Base-by-base conservation (phyloP, 2,888 invertebrate species). In the Leucoptera coffeella region DNA sequence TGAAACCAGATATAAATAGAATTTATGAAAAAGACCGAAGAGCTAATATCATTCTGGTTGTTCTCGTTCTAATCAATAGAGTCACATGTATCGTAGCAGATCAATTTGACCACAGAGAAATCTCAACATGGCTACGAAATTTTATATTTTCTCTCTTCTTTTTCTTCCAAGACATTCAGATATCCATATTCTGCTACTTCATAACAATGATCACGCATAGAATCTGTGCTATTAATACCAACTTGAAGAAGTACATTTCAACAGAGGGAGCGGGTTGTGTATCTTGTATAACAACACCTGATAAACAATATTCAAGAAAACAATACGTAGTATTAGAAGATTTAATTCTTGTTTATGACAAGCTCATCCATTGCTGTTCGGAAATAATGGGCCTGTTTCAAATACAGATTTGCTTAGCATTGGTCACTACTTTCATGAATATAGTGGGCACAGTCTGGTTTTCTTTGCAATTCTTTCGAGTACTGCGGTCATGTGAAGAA, bases 111-210 rank as follows among this genome's bases (percentile, higher is more conserved):
- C 9, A 17, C 9, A 9, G 9, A 7, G 17, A 17, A n/a, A n/a
- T n/a, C n/a, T n/a, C n/a, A n/a, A n/a, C n/a, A n/a, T n/a, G n/a
- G n/a, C n/a, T n/a, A 7, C 17, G 17, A 7, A 9, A 7, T 9
- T 7, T 17, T 12, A 24, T 30, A 12, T 13, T 22, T 2, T 23
- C 19, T 10, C 25, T 25, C n/a, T 11, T 15, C 6, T 27, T 25
- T 14, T 30, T 25, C n/a, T 25, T 28, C 9, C 28, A 28, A 14
- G 30, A 28, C 17, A 14, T 28, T 9, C 23, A 27, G 11, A 20
- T 25, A 11, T 11, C 25, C 14, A n/a, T 25, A n/a, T 30, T 30
- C 14, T 28, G 22, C 15, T 15, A 22, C 11, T 15, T 28, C 11
- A 22, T 30, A 14, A 19, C 17, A 4, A 22, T 30, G 28, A 14